Evolutionary conservation across 2,113 vertebrate genomes (phyloP).

Genomic region (Lucifuga dentata): DNA sequence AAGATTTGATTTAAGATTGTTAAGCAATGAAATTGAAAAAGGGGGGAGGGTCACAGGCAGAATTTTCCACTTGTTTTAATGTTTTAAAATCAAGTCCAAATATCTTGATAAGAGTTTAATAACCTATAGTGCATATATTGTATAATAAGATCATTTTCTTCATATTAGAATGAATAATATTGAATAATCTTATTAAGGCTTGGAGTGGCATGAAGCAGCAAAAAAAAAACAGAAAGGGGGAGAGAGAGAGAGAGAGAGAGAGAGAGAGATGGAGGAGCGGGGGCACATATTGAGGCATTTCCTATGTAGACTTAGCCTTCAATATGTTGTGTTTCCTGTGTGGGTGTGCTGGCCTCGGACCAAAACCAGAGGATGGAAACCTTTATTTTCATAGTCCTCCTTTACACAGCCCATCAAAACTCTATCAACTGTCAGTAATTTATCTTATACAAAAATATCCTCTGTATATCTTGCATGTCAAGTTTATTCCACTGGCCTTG

Average conservation of each 20-base stretch:
- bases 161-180: no score
- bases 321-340: slow-evolving; percentile 56
- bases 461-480: not conserved
- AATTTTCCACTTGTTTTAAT: no score
- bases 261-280: slow-evolving; percentile 53
- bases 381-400: slow-evolving; percentile 56
- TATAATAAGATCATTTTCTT: no score
- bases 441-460: not conserved
- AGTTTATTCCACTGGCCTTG: no score
- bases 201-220: not conserved
- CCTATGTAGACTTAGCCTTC: slow-evolving; percentile 30
- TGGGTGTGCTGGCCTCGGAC: slow-evolving; percentile 21
- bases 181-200: no score
- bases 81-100: no score
- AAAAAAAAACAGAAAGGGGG: slow-evolving; percentile 19
- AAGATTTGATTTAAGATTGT: no score
- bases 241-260: slow-evolving; percentile 14
- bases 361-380: slow-evolving; percentile 45
- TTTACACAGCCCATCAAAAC: slow-evolving; percentile 4
- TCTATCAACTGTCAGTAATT: slow-evolving; percentile 25
- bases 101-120: no score
- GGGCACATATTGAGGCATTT: slow-evolving; percentile 48
- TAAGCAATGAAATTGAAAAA: no score
- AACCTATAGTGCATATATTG: no score
- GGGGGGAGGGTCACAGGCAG: no score